A percentile compares a stretch with the other conserved stretches of the same genome.
Conservation (phyloP, 2,888 invertebrate species). For the Callinectes sapidus region DNA sequence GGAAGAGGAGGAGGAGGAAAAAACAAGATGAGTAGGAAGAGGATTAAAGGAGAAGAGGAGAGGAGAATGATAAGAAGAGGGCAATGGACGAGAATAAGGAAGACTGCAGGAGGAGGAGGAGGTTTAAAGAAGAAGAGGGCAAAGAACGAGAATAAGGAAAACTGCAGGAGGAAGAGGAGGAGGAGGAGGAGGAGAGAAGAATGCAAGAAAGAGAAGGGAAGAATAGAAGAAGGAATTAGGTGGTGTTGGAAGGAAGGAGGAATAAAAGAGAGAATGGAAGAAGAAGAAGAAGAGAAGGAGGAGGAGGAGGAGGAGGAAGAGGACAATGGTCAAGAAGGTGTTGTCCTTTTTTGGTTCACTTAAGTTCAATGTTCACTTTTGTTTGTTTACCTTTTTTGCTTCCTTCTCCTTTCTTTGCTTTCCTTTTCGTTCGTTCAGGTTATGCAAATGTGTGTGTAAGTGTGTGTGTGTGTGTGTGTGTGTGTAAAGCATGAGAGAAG, state of each 20-base stretch:
- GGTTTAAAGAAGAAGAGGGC: neutral
- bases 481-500: no score
- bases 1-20: neutral
- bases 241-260: neutral
- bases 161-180: neutral
- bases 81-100: neutral
- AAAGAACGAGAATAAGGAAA: neutral
- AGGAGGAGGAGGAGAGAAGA: neutral
- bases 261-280: neutral
- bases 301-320: neutral
- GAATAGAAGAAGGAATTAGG: neutral
- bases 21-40: neutral
- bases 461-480: no score
- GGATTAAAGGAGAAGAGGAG: neutral
- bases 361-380: no score
- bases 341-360: neutral
- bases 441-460: no score
- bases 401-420: no score
- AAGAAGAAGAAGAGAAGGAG: neutral
- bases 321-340: neutral
- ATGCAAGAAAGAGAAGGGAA: neutral
- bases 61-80: neutral
- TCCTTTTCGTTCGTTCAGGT: no score
- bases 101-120: neutral
- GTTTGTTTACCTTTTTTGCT: no score